Evolutionary conservation across 2,888 invertebrate species (phyloP), one percentile per base, ranked within the genome.

Genomic region (Diaperis boleti): DNA sequence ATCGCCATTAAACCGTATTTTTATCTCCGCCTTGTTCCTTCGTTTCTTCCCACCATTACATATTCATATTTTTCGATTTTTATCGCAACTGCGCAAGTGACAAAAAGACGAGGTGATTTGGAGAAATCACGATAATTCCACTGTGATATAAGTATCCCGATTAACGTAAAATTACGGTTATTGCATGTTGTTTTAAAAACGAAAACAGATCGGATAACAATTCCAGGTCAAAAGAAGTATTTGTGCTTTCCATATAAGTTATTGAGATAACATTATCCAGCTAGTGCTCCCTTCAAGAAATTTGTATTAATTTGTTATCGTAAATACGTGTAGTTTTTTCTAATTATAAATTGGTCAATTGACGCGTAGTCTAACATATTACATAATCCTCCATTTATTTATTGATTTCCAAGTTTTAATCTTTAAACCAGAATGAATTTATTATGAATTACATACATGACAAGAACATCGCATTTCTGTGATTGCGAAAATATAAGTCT

Each of bases 131-230:
- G 49, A 35, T 33, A 49, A 49, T 49, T 13, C 11, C 41, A 11
- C 45, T 47, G n/a, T n/a, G n/a, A n/a, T n/a, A n/a, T 11, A 8
- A 31, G 29, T 15, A 15, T 15, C 49, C 49, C 35, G 35, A 49
- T 49, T 49, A 49, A 49, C 35, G 49, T 18, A 15, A 17, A 49
- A 18, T 49, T 49, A 49, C 49, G 35, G 49, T 49, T 49, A 49
- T 10, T 6, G 49, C n/a, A 10, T 42, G 35, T 35, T 45, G 45
- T 45, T 35, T 39, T 39, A 39, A 15, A 2, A 39, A 39, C 39
- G 39, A 39, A 39, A 39, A 39, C 39, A 33, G n/a, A 6, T 3
- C 45, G 13, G 35, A 31, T 35, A 49, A 20, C 18, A 35, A n/a
- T 13, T 1, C 33, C 8, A 11, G 22, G 26, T 35, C 35, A 7